Conservation (phyloP, 2,888 invertebrate species). For the Prosapia bicincta region DNA sequence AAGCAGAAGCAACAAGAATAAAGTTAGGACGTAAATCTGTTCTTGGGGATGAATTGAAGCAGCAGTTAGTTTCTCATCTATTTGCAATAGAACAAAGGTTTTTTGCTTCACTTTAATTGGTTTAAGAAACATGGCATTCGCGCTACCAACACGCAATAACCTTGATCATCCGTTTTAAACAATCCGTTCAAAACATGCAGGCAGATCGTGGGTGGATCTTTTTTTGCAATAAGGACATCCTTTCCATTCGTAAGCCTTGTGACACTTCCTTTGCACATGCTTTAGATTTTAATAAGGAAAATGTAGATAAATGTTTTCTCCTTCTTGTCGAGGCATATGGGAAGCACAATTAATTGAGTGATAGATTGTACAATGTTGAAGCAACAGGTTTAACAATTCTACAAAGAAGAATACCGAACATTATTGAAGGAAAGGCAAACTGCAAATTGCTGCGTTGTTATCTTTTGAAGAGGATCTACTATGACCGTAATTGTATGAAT, state of each 20-base stretch:
- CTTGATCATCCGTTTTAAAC: slow-evolving; percentile 29
- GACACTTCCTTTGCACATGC: slow-evolving; percentile 24
- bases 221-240: slow-evolving; percentile 22
- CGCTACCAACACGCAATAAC: slow-evolving; percentile 26
- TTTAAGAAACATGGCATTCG: slow-evolving; percentile 25
- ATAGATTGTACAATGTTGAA: slow-evolving; percentile 41
- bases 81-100: slow-evolving; percentile 19
- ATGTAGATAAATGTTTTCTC: slow-evolving; percentile 15
- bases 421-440: slow-evolving; percentile 41
- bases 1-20: background rate
- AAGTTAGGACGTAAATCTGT: slow-evolving; percentile 15
- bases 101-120: slow-evolving; percentile 21
- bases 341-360: slow-evolving; percentile 31
- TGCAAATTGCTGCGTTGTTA: slow-evolving; percentile 41
- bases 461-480: slow-evolving; percentile 42
- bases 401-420: slow-evolving; percentile 39
- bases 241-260: slow-evolving; percentile 27
- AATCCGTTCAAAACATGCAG: background rate
- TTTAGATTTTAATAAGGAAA: slow-evolving; percentile 27
- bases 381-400: slow-evolving; percentile 43
- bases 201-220: slow-evolving; percentile 27
- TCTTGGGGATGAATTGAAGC: slow-evolving; percentile 11
- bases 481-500: slow-evolving; percentile 41
- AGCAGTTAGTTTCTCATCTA: slow-evolving; percentile 12
- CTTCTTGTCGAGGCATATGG: slow-evolving; percentile 27